Base-by-base conservation (phyloP, 2,888 invertebrate genomes). In the Hyposoter didymator region DNA sequence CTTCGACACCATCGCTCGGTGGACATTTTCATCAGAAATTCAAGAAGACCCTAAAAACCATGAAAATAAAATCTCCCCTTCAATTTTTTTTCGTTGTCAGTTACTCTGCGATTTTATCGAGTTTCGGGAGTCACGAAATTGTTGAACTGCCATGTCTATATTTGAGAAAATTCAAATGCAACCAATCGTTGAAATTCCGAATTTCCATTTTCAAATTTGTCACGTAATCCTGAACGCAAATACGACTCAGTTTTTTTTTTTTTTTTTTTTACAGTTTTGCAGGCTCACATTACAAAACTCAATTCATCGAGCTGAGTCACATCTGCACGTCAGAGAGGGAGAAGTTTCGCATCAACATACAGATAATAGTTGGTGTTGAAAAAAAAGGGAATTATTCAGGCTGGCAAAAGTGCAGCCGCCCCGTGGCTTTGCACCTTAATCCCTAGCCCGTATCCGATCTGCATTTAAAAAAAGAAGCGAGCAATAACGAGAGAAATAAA, bases 351-450 rank as follows among this genome's bases (percentile, higher is more conserved):
- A 47, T 66, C 64, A 81, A 59, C 62, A 69, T 69, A 59, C 69
- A 78, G 45, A 47, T 49, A 59, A 66, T 55, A 73, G 70, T 52
- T 43, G 43, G 59, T 43, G 64, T 49, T 8, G 62, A 76, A 43
- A 39, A 82, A 67, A 75, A 85, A 64, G 59, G 79, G 76, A 73
- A 85, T 85, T 85, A 85, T 85, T 83, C 89, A 88, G 91, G 87
- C 93, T 90, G 92, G 90, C 90, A 93, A 93, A 93, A 91, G 93
- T 89, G 91, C 93, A 93, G 91, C 92, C 91, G 91, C 90, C 88
- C 47, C 88, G 85, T 76, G 74, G 72, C 66, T 59, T 67, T 52
- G 88, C 87, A 86, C 88, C 87, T 89, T 92, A 92, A 92, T 92
- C 92, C 91, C 88, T 88, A 87, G 88, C 90, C 90, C 90, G 89